phyloP scores from a whole-genome alignment of 2,113 vertebrate genomes.

The Edolisoma coerulescens region DNA sequence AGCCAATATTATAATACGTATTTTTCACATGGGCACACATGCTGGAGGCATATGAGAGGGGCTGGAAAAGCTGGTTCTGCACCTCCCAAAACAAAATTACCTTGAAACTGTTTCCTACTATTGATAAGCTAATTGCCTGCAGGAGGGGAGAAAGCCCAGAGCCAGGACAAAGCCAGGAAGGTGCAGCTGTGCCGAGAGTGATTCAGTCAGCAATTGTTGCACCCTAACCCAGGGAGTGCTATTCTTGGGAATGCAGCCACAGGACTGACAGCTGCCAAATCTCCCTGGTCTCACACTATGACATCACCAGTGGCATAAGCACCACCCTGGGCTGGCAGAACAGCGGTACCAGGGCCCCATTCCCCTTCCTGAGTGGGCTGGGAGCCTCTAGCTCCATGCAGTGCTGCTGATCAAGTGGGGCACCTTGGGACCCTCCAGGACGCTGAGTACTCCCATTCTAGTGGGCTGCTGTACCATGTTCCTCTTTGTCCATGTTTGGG shows the following conservation, averaged over 20 bases:
- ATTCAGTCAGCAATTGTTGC: background rate
- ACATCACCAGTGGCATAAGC: background rate
- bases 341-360: background rate
- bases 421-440: background rate
- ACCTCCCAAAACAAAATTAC: background rate
- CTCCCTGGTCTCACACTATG: background rate
- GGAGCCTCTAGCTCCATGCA: background rate
- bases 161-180: background rate
- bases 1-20: too few relatives aligned
- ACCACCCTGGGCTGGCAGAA: background rate
- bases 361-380: background rate
- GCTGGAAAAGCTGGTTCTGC: background rate
- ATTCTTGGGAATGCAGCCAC: background rate
- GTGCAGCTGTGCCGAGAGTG: background rate
- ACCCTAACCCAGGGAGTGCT: background rate
- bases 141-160: background rate
- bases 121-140: background rate
- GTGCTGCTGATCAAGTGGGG: background rate
- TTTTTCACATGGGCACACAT: too few relatives aligned
- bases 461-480: slow-evolving; percentile 22
- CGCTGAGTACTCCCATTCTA: accelerated
- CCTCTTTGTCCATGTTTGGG: too few relatives aligned
- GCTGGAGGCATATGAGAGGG: too few relatives aligned
- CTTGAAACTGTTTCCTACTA: background rate
- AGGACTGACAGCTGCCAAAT: background rate